Evolutionary conservation across 2,113 vertebrate genomes (phyloP).

Genomic region (Xenotilapia flavipinnis): DNA sequence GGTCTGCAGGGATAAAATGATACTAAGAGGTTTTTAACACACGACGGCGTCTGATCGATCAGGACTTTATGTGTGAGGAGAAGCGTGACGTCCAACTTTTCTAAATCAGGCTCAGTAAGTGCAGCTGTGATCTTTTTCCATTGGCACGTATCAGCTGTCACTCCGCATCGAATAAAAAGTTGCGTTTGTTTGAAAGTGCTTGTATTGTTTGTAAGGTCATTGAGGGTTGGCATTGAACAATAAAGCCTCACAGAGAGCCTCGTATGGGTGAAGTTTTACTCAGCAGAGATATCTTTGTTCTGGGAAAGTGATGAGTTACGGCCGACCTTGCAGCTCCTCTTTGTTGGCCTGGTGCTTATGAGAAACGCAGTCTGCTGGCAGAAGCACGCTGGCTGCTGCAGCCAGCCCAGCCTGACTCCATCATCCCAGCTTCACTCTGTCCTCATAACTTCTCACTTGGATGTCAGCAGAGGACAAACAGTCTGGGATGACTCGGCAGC

Average conservation of each 20-base stretch:
- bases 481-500: constrained; percentile 1
- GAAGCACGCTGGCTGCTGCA: background rate
- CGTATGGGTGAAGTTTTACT: background rate
- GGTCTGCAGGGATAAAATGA: background rate
- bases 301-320: background rate
- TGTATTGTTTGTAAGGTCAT: background rate
- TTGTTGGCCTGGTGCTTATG: background rate
- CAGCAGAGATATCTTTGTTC: background rate
- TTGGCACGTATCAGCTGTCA: background rate
- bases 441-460: constrained; percentile 19
- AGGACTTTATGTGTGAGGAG: background rate
- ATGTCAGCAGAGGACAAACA: constrained; percentile 21
- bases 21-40: background rate
- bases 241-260: background rate
- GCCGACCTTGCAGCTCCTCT: background rate
- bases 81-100: background rate
- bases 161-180: background rate
- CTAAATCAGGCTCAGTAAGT: background rate
- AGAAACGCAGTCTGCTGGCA: constrained; percentile 8
- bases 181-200: background rate
- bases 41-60: background rate
- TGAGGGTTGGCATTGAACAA: background rate
- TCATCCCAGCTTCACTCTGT: background rate
- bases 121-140: background rate
- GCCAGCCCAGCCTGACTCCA: background rate